Evolutionary conservation across 1,140 invertebrate genomes (phyloP).

Genomic region (Drosophila littoralis): DNA sequence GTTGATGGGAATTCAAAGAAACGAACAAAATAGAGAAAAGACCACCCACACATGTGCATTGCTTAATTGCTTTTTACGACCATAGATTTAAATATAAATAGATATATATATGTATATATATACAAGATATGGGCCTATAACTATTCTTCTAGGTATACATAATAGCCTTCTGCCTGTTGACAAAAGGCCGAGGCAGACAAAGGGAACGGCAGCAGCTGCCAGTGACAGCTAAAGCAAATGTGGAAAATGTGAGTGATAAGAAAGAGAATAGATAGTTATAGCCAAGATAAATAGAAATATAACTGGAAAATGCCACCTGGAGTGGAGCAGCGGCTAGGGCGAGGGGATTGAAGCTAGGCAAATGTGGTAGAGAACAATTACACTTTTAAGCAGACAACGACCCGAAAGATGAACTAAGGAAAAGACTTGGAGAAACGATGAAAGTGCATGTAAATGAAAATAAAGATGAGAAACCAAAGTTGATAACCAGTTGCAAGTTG

Average conservation of each 20-base stretch:
- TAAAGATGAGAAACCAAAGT: slow-evolving; percentile 44
- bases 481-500: slow-evolving; percentile 29
- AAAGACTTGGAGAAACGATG: slow-evolving; percentile 55
- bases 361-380: slow-evolving; percentile 61
- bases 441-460: slow-evolving; percentile 77
- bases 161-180: slow-evolving; percentile 29
- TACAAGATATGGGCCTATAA: neutral
- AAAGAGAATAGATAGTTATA: slow-evolving; percentile 36
- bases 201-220: slow-evolving; percentile 13
- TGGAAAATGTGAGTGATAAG: slow-evolving; percentile 39
- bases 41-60: slow-evolving; percentile 44
- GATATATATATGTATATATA: slow-evolving; percentile 1
- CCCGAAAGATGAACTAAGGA: neutral
- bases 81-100: too few relatives aligned
- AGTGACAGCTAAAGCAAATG: slow-evolving; percentile 39
- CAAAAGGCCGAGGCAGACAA: slow-evolving; percentile 32
- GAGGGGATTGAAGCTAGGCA: neutral
- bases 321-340: neutral
- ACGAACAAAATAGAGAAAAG: neutral
- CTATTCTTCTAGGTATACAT: slow-evolving; percentile 15
- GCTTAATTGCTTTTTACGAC: slow-evolving; percentile 52
- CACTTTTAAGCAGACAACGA: slow-evolving; percentile 75
- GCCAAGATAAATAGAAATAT: slow-evolving; percentile 1
- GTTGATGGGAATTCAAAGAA: slow-evolving; percentile 45
- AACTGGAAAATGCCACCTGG: slow-evolving; percentile 16